Evolutionary conservation across 2,888 invertebrate species (phyloP).

Genomic region (Caenorhabditis sinica): DNA sequence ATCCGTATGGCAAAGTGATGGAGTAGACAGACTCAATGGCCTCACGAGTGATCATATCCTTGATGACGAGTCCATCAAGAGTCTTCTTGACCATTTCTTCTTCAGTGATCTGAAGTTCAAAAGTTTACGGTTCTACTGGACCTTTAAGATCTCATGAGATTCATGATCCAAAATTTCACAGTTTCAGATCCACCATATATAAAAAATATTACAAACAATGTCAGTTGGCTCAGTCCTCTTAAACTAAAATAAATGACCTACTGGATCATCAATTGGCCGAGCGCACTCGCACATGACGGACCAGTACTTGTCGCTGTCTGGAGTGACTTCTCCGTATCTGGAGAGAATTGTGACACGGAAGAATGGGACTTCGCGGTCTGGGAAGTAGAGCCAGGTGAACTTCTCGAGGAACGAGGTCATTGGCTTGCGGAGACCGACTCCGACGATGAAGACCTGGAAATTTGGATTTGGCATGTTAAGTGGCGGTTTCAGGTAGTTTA

Average conservation of each 20-base stretch:
- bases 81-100: conserved; percentile 80
- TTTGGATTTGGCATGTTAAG: too few relatives aligned
- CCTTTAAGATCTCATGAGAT: too few relatives aligned
- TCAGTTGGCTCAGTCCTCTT: too few relatives aligned
- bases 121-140: background rate
- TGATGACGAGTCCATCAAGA: conserved; percentile 81
- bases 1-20: conserved; percentile 81
- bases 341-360: conserved; percentile 82
- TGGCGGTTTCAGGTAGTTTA: too few relatives aligned
- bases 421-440: conserved; percentile 81
- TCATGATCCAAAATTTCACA: too few relatives aligned
- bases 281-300: conserved; percentile 84
- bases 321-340: conserved; percentile 82
- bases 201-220: too few relatives aligned
- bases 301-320: conserved; percentile 82
- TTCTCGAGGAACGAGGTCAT: conserved; percentile 80
- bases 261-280: conserved; percentile 79
- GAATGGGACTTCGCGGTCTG: conserved; percentile 82
- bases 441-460: conserved; percentile 80
- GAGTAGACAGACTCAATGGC: conserved; percentile 81
- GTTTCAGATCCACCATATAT: too few relatives aligned
- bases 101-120: conserved; percentile 71
- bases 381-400: conserved; percentile 83
- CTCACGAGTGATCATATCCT: conserved; percentile 81
- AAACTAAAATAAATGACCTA: conserved; percentile 40